Base-by-base conservation (phyloP, 1,140 invertebrate species). In the Watersipora subatra region DNA sequence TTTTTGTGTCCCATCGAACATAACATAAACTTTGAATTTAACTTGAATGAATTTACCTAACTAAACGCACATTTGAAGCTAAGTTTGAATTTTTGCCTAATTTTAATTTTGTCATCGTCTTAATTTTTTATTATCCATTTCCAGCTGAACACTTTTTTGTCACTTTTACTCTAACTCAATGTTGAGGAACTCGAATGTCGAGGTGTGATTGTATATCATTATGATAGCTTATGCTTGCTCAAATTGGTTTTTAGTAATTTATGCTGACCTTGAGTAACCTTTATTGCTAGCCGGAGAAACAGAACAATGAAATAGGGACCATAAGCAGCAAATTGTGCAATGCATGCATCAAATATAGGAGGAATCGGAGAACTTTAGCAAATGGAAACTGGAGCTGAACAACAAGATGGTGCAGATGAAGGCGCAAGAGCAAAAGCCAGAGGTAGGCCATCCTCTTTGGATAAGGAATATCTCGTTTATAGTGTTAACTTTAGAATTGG, bases 261-360 rank as follows among this genome's bases (percentile, higher is more conserved):
- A 15, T 15, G 34, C 12, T 55, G 12, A 15, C 12, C 12, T 12
- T n/a, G 12, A 12, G n/a, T n/a, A 15, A 55, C 34, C 34, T 15
- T 55, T n/a, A 12, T n/a, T n/a, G n/a, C n/a, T n/a, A 20, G 57
- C 17, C 28, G 3, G 19, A 20, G 22, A 29, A 15, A 12, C 24
- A 12, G 17, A 63, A 3, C 28, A 26, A n/a, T 3, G 12, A 29
- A 7, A 63, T 63, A 63, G 28, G 19, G 79, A 64, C 77, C 2
- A 87, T 93, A 93, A 93, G 75, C 84, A 85, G 70, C 86, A 85
- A 1, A 87, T 89, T 77, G 89, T 94, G 0, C 88, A 88, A 75
- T 80, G 94, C 58, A 87, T 94, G 67, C 85, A 86, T 30, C 86
- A 89, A 73, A 93, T 94, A 88, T 86, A 88, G 17, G 84, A 84